A percentile compares a stretch with the other conserved stretches of the same genome.
Evolutionary conservation across 2,113 vertebrate genomes (phyloP).

Genomic region (Hippocampus barbouri): DNA sequence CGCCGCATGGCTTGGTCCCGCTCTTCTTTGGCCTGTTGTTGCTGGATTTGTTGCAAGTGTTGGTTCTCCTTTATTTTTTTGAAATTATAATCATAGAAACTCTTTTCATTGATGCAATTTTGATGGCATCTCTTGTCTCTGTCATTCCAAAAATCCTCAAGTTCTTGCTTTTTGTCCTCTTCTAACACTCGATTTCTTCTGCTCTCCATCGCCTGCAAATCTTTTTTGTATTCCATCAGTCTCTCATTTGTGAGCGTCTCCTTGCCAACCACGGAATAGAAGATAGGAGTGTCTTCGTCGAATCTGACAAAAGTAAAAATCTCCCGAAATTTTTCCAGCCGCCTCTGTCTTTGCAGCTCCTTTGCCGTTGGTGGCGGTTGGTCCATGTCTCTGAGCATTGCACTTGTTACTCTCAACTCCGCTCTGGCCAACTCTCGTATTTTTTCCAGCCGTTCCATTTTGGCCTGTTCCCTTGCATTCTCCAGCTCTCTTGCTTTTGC

Average conservation of each 20-base stretch:
- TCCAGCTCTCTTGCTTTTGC: not conserved
- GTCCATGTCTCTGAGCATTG: not conserved
- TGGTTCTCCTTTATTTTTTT: not conserved
- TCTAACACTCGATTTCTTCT: not conserved
- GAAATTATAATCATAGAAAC: not conserved
- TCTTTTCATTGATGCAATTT: not conserved
- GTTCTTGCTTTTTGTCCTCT: not conserved
- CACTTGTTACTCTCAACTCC: not conserved
- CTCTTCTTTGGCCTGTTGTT: not conserved
- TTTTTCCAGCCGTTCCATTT: not conserved
- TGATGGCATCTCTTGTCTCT: not conserved
- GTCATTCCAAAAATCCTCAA: not conserved
- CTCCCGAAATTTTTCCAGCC: not conserved
- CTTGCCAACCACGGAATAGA: not conserved
- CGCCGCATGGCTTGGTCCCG: too few species aligned
- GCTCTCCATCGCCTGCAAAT: not conserved
- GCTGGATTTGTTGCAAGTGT: not conserved
- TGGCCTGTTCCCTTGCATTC: not conserved
- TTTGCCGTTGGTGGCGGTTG: not conserved
- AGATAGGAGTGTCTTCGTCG: not conserved
- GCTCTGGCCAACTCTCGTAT: not conserved
- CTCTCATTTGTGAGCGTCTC: not conserved
- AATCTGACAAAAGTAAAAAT: slow-evolving; percentile 4
- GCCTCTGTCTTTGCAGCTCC: not conserved
- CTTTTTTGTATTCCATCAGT: not conserved